Conservation (phyloP, 1,140 invertebrate species). For the Drosophila lini region DNA sequence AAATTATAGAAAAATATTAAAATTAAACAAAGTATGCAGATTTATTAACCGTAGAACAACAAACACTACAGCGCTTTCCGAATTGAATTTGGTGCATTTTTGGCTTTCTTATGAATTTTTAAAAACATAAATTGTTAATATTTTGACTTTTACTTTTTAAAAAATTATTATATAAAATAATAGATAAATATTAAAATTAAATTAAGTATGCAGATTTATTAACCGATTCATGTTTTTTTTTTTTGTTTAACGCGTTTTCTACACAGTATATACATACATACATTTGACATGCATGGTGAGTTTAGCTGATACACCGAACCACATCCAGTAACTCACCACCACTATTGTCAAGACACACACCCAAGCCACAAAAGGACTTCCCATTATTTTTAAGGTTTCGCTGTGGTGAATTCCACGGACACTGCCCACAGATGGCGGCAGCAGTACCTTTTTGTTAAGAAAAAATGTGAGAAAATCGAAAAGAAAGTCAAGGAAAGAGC, state of each 20-base stretch:
- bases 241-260: not conserved
- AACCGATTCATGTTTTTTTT: too few relatives aligned
- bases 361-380: conserved; percentile 6
- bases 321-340: not conserved
- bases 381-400: conserved; percentile 37
- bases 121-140: too few relatives aligned
- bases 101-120: too few relatives aligned
- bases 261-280: not conserved
- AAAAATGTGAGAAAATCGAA: not conserved
- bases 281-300: not conserved
- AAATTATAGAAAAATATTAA: too few relatives aligned
- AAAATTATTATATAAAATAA: too few relatives aligned
- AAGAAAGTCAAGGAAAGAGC: not conserved
- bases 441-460: not conserved
- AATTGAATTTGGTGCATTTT: too few relatives aligned
- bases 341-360: conserved; percentile 5
- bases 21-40: too few relatives aligned
- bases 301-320: conserved; percentile 1
- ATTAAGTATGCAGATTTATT: too few relatives aligned
- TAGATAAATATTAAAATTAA: too few relatives aligned
- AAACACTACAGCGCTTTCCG: too few relatives aligned
- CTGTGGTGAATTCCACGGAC: conserved; percentile 34
- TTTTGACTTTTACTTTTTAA: too few relatives aligned
- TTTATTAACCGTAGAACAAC: too few relatives aligned
- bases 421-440: conserved; percentile 39